Base-by-base conservation (phyloP, 2,888 invertebrate genomes). In the Furcula furcula region DNA sequence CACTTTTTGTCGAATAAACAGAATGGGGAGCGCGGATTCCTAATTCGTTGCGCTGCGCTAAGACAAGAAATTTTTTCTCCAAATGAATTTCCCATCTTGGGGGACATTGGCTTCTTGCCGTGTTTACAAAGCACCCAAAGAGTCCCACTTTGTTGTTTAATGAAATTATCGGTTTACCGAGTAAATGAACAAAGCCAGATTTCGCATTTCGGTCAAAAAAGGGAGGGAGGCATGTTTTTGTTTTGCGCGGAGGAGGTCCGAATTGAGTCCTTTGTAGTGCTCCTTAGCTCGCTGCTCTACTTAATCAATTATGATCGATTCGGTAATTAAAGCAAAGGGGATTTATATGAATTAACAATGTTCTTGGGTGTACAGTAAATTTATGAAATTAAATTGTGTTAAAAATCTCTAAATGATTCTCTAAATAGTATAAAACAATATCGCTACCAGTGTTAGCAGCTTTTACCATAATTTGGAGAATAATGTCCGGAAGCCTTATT, bases 151-250 rank as follows among this genome's bases (percentile, higher is more conserved):
- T 86, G 86, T 87, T 87, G 87, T 86, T 85, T 88, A 88, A 88
- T 87, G 83, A 87, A 88, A 87, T 88, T 88, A 88, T 87, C 88
- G 88, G 88, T 88, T 88, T 88, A 86, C 86, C 82, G 77, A 86
- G 81, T 79, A 87, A 87, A 87, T 87, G 87, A 87, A 88, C 87
- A 88, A 88, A 87, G 88, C 85, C 81, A 83, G 85, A 86, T 88
- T 85, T 84, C 77, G 76, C 76, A 76, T 77, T 69, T 59, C 76
- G 80, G 78, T 78, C 82, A 79, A 84, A 86, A 84, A 80, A 74
- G 76, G 75, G 70, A 60, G 73, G 64, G 56, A 55, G 61, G 44
- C 46, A 54, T 80, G 81, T 82, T 82, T 81, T 82, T 82, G 81
- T 82, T 82, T 80, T 79, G 58, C 38, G 65, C 76, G 62, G 68